Evolutionary conservation across 2,888 invertebrate genomes (phyloP), one percentile per base, ranked within the genome.

Genomic region (Beris chalybata): DNA sequence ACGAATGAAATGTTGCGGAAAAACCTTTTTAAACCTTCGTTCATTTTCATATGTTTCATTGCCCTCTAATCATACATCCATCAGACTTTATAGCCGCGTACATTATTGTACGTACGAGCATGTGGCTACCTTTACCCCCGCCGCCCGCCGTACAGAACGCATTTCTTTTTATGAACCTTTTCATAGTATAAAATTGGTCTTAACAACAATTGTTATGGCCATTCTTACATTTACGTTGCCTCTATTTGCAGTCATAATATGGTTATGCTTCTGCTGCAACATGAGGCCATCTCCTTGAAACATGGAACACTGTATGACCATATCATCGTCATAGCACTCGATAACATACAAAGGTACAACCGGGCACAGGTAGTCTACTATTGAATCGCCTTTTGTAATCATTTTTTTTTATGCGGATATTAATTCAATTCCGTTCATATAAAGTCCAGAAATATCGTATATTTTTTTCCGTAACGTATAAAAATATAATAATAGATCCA

Each of bases 181-280:
- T n/a, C 15, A 15, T 47, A 47, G n/a, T 47, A 47, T 47, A 47
- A 47, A 47, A 47, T 47, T 61, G 52, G 38, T 47, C 32, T 38
- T 31, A 52, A 32, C 43, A 52, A 38, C 61, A 50, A 45, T 61
- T 47, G 50, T 52, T 47, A 29, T 50, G 50, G 4, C 50, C 38
- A 52, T 61, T 52, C 13, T 50, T 29, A 30, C 31, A 32, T 29
- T 61, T 52, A 61, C 61, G 61, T 61, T 61, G 30, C 31, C 32
- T 13, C 61, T 50, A 61, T 59, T 59, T 47, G 48, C 30, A 59
- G 48, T 29, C 47, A 47, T 59, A 59, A 59, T 59, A 31, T 22
- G 31, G 47, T 59, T 61, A n/a, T 50, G 61, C 52, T 61, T 52
- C 61, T 32, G 50, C 52, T 11, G 47, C 38, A 47, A 47, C 47